phyloP scores from a whole-genome alignment of 2,797 vertebrate genomes.

The Leuciscus waleckii region DNA sequence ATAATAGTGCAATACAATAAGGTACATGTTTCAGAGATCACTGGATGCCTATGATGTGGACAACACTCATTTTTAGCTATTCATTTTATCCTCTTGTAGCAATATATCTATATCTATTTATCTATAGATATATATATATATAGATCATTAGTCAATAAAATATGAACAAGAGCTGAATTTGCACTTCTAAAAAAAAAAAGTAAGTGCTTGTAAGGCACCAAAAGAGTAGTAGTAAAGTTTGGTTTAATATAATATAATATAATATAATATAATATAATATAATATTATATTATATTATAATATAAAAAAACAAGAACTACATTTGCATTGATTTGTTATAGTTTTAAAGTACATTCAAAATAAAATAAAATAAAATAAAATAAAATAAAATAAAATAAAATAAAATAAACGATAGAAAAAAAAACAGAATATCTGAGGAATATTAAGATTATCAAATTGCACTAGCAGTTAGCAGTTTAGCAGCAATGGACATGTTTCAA shows the following conservation, averaged over 20 bases:
- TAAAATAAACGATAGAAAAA: neutral
- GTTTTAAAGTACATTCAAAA: neutral
- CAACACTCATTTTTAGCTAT: neutral
- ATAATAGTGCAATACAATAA: neutral
- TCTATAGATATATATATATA: neutral
- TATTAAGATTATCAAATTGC: neutral
- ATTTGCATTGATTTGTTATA: neutral
- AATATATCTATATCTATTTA: neutral
- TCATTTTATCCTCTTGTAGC: constrained; percentile 7
- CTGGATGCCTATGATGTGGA: constrained; percentile 2
- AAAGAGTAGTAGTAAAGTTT: neutral
- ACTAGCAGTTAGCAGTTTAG: neutral
- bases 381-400: neutral
- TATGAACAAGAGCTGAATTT: neutral
- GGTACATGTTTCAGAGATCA: neutral
- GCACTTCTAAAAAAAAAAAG: neutral
- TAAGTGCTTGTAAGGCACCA: neutral
- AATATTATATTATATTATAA: too few relatives aligned
- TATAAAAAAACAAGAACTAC: neutral
- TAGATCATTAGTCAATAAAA: neutral
- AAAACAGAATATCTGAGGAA: neutral
- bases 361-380: neutral
- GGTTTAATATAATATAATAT: too few relatives aligned
- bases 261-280: neutral
- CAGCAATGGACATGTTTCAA: neutral